These are phyloP conservation scores for Pseudomyrmex gracilis DNA, from an alignment of 1,140 invertebrate species.

Conservation along the genomic window DNA sequence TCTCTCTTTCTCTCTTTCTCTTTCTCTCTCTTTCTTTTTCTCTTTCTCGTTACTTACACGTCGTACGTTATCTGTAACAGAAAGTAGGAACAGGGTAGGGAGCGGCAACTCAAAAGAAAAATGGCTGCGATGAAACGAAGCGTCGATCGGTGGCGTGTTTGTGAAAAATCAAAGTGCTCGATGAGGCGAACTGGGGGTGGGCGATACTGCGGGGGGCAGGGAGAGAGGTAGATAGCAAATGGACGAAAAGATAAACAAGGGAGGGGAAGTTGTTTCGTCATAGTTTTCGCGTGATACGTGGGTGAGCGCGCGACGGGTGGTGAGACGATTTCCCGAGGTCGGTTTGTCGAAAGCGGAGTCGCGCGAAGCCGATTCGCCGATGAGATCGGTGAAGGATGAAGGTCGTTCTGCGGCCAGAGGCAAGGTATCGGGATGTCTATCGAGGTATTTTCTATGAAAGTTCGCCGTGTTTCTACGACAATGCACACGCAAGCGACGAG, in stretches of 20 bases:
- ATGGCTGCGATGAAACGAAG: constrained; percentile 59
- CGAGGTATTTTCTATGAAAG: constrained; percentile 52
- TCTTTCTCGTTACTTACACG: constrained; percentile 46
- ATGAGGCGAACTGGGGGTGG: constrained; percentile 4
- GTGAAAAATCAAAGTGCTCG: constrained; percentile 59
- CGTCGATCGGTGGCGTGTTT: constrained; percentile 20
- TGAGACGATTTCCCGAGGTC: constrained; percentile 2
- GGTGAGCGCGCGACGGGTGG: constrained; percentile 5
- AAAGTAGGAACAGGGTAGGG: constrained; percentile 83
- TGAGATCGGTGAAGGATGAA: constrained; percentile 66
- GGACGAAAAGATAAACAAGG: neutral
- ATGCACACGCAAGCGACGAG: neutral
- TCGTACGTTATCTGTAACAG: constrained; percentile 81
- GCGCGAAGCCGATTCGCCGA: constrained; percentile 24
- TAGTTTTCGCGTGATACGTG: neutral
- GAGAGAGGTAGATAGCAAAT: neutral
- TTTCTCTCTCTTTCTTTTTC: too few species aligned
- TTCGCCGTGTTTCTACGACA: constrained; percentile 42
- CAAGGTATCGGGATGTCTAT: constrained; percentile 52
- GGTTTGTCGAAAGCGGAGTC: neutral
- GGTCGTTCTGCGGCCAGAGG: constrained; percentile 60
- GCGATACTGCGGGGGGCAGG: neutral
- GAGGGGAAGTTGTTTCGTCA: constrained; percentile 10
- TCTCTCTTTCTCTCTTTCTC: neutral
- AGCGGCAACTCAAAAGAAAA: constrained; percentile 82